Conservation (phyloP, 1,140 invertebrate genomes). For the Steinernema feltiae region DNA sequence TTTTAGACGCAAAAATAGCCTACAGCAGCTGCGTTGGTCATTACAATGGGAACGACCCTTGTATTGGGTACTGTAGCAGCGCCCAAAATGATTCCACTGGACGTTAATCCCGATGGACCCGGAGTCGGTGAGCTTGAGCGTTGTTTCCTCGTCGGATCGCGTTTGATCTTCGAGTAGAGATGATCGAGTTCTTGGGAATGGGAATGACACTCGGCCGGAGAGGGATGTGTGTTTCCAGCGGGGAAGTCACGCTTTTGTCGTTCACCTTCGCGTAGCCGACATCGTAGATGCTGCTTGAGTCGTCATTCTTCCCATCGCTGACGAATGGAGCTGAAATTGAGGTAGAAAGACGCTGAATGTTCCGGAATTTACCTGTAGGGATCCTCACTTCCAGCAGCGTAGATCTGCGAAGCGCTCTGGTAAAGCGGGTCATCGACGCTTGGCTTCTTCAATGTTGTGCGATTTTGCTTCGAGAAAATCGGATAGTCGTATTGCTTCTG, state of each 20-base stretch:
- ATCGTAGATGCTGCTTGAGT: conserved; percentile 29
- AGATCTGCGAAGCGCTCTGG: conserved; percentile 34
- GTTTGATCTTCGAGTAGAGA: conserved; percentile 18
- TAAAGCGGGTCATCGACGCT: conserved; percentile 12
- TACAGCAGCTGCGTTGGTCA: background rate
- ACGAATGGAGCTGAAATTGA: conserved; percentile 27
- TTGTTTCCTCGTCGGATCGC: conserved; percentile 11
- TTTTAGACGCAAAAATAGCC: background rate
- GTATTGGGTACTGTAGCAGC: background rate
- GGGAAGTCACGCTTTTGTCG: background rate
- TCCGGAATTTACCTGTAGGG: conserved; percentile 31
- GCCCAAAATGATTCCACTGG: background rate
- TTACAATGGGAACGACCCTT: background rate
- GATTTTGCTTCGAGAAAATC: conserved; percentile 19
- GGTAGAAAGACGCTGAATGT: conserved; percentile 3
- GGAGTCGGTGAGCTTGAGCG: background rate
- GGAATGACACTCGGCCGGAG: background rate
- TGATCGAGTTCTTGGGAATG: conserved; percentile 20
- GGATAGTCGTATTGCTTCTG: conserved; percentile 35
- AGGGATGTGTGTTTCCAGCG: background rate
- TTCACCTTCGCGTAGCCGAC: conserved; percentile 29
- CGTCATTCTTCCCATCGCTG: conserved; percentile 14
- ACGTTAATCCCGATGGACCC: background rate
- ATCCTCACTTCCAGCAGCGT: conserved; percentile 26
- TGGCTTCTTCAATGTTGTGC: background rate